Percentiles rank a stretch among this genome's conserved stretches.
These are phyloP conservation scores for Chromobotia macracanthus DNA, from an alignment of 2,797 vertebrate genomes.

Conservation along the genomic window DNA sequence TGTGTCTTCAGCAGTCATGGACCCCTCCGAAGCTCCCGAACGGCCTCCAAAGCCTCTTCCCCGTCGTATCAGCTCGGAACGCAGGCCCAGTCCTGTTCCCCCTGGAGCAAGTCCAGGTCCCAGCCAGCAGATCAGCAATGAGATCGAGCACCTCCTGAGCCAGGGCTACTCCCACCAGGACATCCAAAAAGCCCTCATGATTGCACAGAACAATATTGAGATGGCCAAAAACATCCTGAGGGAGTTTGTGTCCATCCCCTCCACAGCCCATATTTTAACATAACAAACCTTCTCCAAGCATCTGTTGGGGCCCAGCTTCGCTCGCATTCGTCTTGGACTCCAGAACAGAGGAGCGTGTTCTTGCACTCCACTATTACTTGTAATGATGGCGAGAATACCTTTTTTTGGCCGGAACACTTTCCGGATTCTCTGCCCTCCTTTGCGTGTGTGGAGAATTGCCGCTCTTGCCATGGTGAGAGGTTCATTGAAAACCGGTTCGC, in stretches of 20 bases:
- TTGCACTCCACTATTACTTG: conserved; percentile 18
- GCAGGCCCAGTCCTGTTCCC: conserved; percentile 78
- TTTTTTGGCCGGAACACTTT: conserved; percentile 11
- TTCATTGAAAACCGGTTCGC: conserved; percentile 19
- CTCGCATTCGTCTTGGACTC: conserved; percentile 58
- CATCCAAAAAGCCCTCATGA: conserved; percentile 98
- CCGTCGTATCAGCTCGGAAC: conserved; percentile 91
- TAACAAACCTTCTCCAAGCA: conserved; percentile 74
- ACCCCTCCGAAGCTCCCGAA: conserved; percentile 87
- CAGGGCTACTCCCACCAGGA: conserved; percentile 98
- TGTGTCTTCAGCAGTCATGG: conserved; percentile 76
- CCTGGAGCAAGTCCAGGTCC: conserved; percentile 53
- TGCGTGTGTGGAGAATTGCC: neutral
- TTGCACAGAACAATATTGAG: conserved; percentile 98
- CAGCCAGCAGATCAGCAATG: conserved; percentile 84
- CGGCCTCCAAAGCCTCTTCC: conserved; percentile 94
- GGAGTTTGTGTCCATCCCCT: conserved; percentile 94
- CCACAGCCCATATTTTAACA: conserved; percentile 90
- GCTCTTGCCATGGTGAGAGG: neutral
- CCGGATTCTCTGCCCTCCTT: conserved; percentile 22
- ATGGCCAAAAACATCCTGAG: conserved; percentile 99
- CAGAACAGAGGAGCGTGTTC: conserved; percentile 7
- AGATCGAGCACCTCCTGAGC: conserved; percentile 94
- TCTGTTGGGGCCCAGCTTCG: conserved; percentile 46
- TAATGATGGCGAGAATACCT: conserved; percentile 7